Evolutionary conservation across 2,888 invertebrate species (phyloP).

Genomic region (Helicoverpa assulta): DNA sequence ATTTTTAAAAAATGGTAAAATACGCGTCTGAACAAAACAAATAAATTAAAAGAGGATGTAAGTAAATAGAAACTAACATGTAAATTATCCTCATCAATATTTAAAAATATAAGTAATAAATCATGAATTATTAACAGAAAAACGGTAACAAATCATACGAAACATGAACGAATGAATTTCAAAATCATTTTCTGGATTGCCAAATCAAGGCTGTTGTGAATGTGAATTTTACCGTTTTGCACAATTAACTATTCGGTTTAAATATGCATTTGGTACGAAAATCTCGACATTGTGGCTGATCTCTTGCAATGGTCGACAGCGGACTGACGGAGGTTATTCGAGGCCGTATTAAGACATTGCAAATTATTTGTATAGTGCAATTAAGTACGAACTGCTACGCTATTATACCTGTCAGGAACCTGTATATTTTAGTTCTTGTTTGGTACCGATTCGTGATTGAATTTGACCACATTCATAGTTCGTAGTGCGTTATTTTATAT

Average conservation of each 20-base stretch:
- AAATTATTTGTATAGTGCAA: conserved; percentile 29
- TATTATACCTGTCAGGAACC: conserved; percentile 1
- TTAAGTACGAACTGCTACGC: conserved; percentile 22
- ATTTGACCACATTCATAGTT: background rate
- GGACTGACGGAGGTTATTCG: conserved; percentile 37
- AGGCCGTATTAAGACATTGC: conserved; percentile 51
- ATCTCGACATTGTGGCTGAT: conserved; percentile 32
- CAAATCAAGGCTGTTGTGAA: conserved; percentile 29
- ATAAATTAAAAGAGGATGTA: too few species aligned
- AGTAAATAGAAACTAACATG: too few species aligned
- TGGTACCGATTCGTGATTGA: background rate
- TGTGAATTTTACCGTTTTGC: conserved; percentile 24
- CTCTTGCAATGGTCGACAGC: conserved; percentile 27
- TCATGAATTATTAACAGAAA: background rate
- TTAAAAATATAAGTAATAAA: background rate
- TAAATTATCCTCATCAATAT: too few species aligned
- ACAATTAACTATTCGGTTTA: conserved; percentile 37
- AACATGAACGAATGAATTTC: conserved; percentile 15
- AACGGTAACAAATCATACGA: background rate
- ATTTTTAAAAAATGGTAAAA: too few species aligned
- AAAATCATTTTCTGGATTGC: conserved; percentile 18
- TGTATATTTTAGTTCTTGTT: background rate
- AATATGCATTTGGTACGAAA: conserved; percentile 31
- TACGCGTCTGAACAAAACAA: too few species aligned
- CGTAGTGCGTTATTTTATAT: conserved; percentile 1